phyloP scores from a whole-genome alignment of 2,113 vertebrate species.

The Loxodonta africana region DNA sequence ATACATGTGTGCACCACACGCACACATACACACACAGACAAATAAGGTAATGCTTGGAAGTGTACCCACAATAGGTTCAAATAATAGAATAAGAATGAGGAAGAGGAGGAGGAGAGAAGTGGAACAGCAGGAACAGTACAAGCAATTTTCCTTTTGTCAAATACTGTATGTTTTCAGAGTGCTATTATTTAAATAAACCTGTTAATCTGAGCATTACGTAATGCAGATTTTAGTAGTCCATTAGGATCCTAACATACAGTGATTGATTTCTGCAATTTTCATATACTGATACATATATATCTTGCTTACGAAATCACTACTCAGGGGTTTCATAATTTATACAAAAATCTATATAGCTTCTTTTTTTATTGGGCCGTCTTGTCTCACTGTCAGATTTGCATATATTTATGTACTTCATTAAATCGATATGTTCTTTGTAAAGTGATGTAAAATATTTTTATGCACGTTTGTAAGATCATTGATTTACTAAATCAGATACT shows the following conservation, averaged over 20 bases:
- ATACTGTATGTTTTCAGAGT: neutral
- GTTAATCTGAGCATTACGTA: neutral
- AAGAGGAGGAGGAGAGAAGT: neutral
- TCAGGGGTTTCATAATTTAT: slow-evolving; percentile 54
- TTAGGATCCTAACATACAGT: neutral
- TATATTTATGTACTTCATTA: slow-evolving; percentile 57
- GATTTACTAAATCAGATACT: slow-evolving; percentile 67
- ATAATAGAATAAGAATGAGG: neutral
- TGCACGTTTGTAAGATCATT: slow-evolving; percentile 38
- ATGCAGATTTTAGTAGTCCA: neutral
- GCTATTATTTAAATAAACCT: neutral
- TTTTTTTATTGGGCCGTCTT: slow-evolving; percentile 61
- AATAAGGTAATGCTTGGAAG: neutral
- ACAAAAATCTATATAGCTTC: slow-evolving; percentile 17
- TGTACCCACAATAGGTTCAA: neutral
- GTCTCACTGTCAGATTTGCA: slow-evolving; percentile 53
- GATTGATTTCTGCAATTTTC: slow-evolving; percentile 39
- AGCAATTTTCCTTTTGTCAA: neutral
- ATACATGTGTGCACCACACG: neutral
- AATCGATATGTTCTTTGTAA: slow-evolving; percentile 67
- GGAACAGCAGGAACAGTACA: neutral
- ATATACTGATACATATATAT: neutral
- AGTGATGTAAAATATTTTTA: slow-evolving; percentile 52
- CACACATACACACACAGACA: neutral
- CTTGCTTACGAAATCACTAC: slow-evolving; percentile 48